phyloP scores from a whole-genome alignment of 2,797 vertebrate genomes.

The Coracias cyanogaster region DNA sequence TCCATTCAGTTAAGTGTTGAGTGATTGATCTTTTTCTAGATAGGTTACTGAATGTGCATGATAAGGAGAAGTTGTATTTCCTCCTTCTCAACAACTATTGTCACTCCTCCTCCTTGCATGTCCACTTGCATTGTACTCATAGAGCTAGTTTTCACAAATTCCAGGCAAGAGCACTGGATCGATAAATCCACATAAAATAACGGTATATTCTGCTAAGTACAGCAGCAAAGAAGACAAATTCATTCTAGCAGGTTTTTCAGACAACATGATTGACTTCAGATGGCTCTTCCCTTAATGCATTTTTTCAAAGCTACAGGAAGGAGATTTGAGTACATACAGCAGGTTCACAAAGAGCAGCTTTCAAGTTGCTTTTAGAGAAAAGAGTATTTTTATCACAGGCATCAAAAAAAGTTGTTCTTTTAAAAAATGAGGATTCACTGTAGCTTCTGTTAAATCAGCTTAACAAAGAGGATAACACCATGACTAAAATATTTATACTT shows the following conservation, averaged over 20 bases:
- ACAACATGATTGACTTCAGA: not conserved
- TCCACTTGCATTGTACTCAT: not conserved
- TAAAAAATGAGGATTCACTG: not conserved
- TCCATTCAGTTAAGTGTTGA: not conserved
- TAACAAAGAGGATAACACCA: conserved; percentile 36
- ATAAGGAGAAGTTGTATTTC: not conserved
- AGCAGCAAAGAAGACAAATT: not conserved
- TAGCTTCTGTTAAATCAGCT: conserved; percentile 9
- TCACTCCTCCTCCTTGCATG: not conserved
- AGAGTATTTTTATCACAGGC: not conserved
- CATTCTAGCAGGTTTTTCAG: not conserved
- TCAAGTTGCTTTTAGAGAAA: conserved; percentile 9
- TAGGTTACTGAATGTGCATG: not conserved
- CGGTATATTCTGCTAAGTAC: not conserved
- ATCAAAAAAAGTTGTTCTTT: not conserved
- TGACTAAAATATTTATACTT: conserved; percentile 42
- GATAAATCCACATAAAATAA: not conserved
- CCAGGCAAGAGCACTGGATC: not conserved
- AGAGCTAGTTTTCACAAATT: conserved; percentile 26
- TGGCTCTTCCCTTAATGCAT: not conserved
- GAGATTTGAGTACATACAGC: not conserved
- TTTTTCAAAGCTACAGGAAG: conserved; percentile 4
- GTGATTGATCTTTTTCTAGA: not conserved
- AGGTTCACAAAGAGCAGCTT: conserved; percentile 13
- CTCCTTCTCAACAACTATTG: not conserved